A percentile compares a stretch with the other conserved stretches of the same genome.
Evolutionary conservation across 2,888 invertebrate species (phyloP).

Genomic region (Drosophila prolongata): DNA sequence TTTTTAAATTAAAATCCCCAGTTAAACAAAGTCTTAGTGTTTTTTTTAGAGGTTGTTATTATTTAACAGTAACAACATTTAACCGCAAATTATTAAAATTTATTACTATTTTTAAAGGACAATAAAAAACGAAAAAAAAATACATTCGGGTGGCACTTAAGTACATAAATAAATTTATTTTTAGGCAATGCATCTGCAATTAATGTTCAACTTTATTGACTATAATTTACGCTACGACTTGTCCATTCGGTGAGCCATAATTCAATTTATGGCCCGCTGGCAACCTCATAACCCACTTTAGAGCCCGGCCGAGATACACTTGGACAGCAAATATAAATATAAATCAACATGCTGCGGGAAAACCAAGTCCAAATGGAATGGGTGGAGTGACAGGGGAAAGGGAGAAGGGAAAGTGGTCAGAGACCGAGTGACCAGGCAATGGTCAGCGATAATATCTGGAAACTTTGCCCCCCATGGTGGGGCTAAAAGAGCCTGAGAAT

Average conservation of each 20-base stretch:
- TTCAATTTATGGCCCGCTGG: constrained; percentile 51
- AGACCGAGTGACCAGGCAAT: constrained; percentile 27
- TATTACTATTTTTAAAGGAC: too few species aligned
- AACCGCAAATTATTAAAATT: too few species aligned
- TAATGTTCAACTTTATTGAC: constrained; percentile 33
- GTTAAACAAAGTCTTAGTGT: too few species aligned
- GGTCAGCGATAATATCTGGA: constrained; percentile 35
- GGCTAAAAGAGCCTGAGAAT: constrained; percentile 41
- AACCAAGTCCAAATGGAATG: constrained; percentile 1
- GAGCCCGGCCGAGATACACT: constrained; percentile 39
- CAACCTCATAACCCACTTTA: constrained; percentile 52
- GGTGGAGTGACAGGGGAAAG: constrained; percentile 2
- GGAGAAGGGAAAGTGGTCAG: not conserved
- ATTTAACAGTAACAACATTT: too few species aligned
- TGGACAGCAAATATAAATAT: constrained; percentile 44
- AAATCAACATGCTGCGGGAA: constrained; percentile 43
- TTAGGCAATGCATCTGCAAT: constrained; percentile 9
- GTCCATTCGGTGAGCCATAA: constrained; percentile 47
- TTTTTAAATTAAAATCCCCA: too few species aligned
- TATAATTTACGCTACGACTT: constrained; percentile 39
- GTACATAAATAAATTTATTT: not conserved
- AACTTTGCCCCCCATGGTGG: constrained; percentile 44
- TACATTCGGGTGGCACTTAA: too few species aligned
- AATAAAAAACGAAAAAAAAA: too few species aligned
- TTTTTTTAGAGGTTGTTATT: too few species aligned